A percentile compares a stretch with the other conserved stretches of the same genome.
Conservation (phyloP, 2,113 vertebrate species). For the Daboia siamensis region DNA sequence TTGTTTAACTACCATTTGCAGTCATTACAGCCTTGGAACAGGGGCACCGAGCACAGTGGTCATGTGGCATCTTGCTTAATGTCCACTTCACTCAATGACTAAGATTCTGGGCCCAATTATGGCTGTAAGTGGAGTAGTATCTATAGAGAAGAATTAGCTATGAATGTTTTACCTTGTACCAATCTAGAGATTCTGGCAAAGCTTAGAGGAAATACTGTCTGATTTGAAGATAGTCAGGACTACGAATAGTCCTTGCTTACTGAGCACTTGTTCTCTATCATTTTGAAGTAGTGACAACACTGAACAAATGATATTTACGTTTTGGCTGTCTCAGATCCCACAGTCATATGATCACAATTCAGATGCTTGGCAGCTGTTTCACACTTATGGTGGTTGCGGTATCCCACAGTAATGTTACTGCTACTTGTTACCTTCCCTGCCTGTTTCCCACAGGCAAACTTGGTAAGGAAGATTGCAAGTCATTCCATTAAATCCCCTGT, state of each 20-base stretch:
- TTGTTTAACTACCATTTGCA: background rate
- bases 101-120: background rate
- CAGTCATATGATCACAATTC: background rate
- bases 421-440: background rate
- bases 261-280: background rate
- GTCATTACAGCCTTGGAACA: background rate
- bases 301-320: background rate
- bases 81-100: background rate
- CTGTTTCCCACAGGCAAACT: background rate
- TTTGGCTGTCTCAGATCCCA: background rate
- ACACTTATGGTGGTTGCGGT: background rate
- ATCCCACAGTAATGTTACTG: background rate
- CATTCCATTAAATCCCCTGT: background rate
- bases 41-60: background rate
- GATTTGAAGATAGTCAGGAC: background rate
- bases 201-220: background rate
- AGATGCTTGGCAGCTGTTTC: background rate
- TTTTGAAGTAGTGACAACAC: background rate
- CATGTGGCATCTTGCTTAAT: background rate
- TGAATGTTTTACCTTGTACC: background rate
- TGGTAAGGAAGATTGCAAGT: background rate
- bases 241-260: background rate
- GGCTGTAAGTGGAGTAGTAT: background rate
- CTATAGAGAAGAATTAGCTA: background rate
- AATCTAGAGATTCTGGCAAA: background rate